Base-by-base conservation (phyloP, 2,888 invertebrate species). In the Geotrupes spiniger region DNA sequence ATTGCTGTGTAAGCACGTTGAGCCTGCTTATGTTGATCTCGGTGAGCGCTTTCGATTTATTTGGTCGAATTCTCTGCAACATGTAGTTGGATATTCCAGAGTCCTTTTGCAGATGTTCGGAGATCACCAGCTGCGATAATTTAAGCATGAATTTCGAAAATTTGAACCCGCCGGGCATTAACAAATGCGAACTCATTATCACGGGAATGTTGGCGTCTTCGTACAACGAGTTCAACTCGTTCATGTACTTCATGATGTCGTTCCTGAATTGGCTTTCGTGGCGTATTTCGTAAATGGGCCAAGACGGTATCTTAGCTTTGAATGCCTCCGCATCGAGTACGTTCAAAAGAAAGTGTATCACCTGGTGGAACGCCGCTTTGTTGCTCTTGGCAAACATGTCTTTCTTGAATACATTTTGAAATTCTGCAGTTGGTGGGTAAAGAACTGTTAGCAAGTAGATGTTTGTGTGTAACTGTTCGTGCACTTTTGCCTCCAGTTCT, bases 331-430 rank as follows among this genome's bases (percentile, higher is more conserved):
- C 63, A 55, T 69, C 58, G 14, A 71, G 47, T n/a, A 64, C 59
- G 16, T 60, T 56, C 36, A 72, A 51, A 8, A 73, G 56, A 41
- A 69, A 73, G 46, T 72, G 61, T 8, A 64, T 52, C 0, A 70
- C 65, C 44, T 70, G 63, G 29, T 66, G 64, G 46, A 70, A 71
- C 11, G 66, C 72, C 5, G 60, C 52, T 50, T 68, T 70, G 58
- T 72, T 73, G 33, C 62, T 69, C 57, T 70, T 72, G 1, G 58
- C 47, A 46, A 73, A 73, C 72, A 73, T 73, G 46, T 69, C 65
- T 45, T 56, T 62, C 45, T 63, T 69, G 29, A 70, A 68, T 10
- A 66, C 57, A 1, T 47, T 25, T 36, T 63, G 46, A 39, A 70
- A 69, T 25, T 66, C 64, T 39, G 61, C 54, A 11, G 60, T 51